phyloP scores from a whole-genome alignment of 37 sponge, comb jelly and placozoan genomes.

The Halisarca cf. caerulea region DNA sequence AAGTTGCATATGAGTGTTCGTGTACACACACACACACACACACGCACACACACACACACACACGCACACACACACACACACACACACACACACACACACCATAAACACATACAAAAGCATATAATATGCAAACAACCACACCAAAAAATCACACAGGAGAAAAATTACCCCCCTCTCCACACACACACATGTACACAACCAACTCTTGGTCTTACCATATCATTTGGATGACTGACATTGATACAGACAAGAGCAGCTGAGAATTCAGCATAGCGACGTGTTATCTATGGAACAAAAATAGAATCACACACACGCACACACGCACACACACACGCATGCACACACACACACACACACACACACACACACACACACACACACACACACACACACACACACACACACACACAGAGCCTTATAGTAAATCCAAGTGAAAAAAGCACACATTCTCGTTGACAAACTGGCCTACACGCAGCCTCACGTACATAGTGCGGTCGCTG shows the following conservation, averaged over 20 bases:
- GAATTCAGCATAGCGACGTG: slow-evolving; percentile 97
- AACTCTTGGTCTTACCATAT: slow-evolving; percentile 72
- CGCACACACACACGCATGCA: no score
- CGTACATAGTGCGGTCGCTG: slow-evolving; percentile 95
- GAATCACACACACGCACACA: no score
- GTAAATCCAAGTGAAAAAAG: background rate
- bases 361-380: no score
- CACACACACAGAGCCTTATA: background rate
- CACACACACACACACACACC: background rate
- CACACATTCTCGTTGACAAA: background rate
- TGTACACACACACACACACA: no score
- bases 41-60: no score
- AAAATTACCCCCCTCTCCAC: no score
- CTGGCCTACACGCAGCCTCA: background rate
- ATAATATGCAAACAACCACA: background rate
- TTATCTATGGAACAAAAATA: slow-evolving; percentile 68
- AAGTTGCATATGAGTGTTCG: no score
- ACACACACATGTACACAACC: no score
- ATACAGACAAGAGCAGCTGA: slow-evolving; percentile 91
- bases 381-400: background rate
- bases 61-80: no score
- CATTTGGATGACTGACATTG: slow-evolving; percentile 87
- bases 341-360: no score
- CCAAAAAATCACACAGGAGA: no score
- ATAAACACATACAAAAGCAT: background rate